Evolutionary conservation across 1,140 invertebrate species (phyloP), one percentile per base, ranked within the genome.

Genomic region (Drosophila cardini): DNA sequence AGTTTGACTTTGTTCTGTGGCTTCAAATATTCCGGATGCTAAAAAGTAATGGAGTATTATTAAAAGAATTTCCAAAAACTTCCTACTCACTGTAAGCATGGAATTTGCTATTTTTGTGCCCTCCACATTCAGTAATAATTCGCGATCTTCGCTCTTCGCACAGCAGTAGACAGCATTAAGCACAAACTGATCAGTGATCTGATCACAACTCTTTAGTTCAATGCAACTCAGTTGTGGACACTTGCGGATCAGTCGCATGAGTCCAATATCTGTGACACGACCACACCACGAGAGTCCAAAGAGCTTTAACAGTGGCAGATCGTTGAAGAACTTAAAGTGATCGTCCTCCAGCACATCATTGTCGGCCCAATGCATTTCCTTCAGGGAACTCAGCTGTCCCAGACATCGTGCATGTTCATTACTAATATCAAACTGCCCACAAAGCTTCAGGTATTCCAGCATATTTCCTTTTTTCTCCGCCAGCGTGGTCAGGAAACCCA

Each of bases 301-400:
- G 0, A 38, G 6, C 15, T 71, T 58, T 5, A 89, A 48, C 13
- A 46, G 4, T 2, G 4, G 34, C 2, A 89, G 61, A 0, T 89
- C 71, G 18, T 84, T 90, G 50, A 89, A 84, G 18, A 74, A 78
- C 70, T 75, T 78, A 4, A 89, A 80, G 38, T 89, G 85, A 38
- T 78, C 77, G 9, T 89, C 85, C 16, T 89, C 80, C 1, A 89
- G 64, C 1, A 75, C 10, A 55, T 89, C 84, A n/a, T 90, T 89
- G 26, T 78, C 72, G 15, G 56, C 62, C 62, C 72, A 80, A 6
- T 70, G 68, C 11, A 89, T 6, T 30, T 89, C 80, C 53, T 34
- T 40, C 4, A 89, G 52, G 1, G 73, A 64, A 10, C 70, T 75
- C 8, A 89, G 11, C 16, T 71, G 80, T 0, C 84, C 84, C 67